Percentiles rank a stretch among this genome's conserved stretches.
These are phyloP conservation scores for Coboldia fuscipes DNA, from an alignment of 1,140 invertebrate species.

Conservation along the genomic window DNA sequence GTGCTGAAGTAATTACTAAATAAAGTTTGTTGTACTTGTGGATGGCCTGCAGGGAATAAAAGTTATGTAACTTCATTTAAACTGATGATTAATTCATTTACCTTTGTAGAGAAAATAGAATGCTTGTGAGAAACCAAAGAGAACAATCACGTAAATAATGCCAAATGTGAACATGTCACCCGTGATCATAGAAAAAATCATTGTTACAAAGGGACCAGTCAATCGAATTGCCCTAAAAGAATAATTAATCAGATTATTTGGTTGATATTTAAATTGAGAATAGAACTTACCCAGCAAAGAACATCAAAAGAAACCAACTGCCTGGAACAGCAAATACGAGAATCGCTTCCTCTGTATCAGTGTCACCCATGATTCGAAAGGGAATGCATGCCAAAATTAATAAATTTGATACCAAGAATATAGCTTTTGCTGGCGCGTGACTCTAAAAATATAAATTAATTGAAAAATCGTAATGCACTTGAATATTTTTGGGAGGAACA, in stretches of 20 bases:
- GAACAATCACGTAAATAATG: slow-evolving; percentile 84
- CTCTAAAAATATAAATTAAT: slow-evolving; percentile 34
- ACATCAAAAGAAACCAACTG: slow-evolving; percentile 94
- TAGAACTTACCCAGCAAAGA: slow-evolving; percentile 78
- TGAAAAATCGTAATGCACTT: too few species aligned
- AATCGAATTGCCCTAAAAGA: slow-evolving; percentile 64
- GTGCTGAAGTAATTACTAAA: slow-evolving; percentile 73
- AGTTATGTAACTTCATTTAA: slow-evolving; percentile 1
- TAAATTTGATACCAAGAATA: slow-evolving; percentile 83
- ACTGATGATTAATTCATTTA: slow-evolving; percentile 6
- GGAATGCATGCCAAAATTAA: slow-evolving; percentile 85
- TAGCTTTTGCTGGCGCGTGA: slow-evolving; percentile 81
- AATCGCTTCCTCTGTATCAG: slow-evolving; percentile 72
- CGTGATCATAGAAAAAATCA: slow-evolving; percentile 96
- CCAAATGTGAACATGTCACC: slow-evolving; percentile 95
- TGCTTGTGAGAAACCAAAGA: slow-evolving; percentile 88
- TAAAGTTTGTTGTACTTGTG: slow-evolving; percentile 51
- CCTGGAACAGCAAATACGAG: slow-evolving; percentile 81
- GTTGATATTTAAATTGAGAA: not conserved
- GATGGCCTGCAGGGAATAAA: slow-evolving; percentile 37
- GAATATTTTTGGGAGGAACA: slow-evolving; percentile 7
- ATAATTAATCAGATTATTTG: not conserved
- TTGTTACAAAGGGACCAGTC: slow-evolving; percentile 93
- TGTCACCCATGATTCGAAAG: slow-evolving; percentile 49
- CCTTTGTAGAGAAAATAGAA: slow-evolving; percentile 91